Conservation (phyloP, 2,113 vertebrate genomes). For the Heloderma charlesbogerti region DNA sequence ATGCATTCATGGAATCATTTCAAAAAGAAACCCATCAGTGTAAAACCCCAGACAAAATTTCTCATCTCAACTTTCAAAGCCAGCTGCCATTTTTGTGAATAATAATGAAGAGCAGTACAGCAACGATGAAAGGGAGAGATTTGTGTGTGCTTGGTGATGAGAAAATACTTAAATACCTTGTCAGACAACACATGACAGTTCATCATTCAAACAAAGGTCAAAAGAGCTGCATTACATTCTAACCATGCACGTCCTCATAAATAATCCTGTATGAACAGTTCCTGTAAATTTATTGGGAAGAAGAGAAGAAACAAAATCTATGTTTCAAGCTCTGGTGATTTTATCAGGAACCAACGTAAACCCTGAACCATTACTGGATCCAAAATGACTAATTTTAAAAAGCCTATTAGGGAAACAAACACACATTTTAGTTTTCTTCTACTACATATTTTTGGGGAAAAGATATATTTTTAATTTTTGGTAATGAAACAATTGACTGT, state of each 20-base stretch:
- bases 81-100: neutral
- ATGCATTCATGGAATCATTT: neutral
- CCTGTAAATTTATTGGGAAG: neutral
- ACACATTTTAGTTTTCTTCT: neutral
- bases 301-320: neutral
- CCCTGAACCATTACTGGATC: neutral
- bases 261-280: neutral
- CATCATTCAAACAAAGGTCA: neutral
- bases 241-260: neutral
- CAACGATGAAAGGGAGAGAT: neutral
- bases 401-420: neutral
- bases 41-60: neutral
- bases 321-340: neutral
- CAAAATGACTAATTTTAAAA: neutral
- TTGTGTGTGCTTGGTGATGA: neutral
- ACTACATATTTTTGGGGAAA: too few species aligned
- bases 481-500: neutral
- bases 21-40: neutral
- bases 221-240: neutral
- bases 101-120: neutral
- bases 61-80: neutral
- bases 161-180: neutral
- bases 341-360: neutral
- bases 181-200: neutral
- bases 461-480: neutral